Evolutionary conservation across 2,888 invertebrate species (phyloP).

Genomic region (Cheilosia grossa): DNA sequence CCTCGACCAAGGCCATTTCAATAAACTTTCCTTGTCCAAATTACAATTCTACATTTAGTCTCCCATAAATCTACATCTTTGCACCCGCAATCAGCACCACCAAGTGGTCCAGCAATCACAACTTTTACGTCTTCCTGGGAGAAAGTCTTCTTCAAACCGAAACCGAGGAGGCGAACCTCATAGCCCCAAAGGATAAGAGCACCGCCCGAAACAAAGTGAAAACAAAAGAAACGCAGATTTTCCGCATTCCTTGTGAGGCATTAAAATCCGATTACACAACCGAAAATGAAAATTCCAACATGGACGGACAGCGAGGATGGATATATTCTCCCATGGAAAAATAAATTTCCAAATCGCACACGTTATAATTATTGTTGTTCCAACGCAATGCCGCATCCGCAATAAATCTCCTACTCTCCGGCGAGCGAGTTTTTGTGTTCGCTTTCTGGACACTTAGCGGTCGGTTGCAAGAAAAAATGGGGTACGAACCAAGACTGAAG

Average conservation of each 20-base stretch:
- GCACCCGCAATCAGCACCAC: conserved; percentile 62
- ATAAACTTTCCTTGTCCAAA: conserved; percentile 55
- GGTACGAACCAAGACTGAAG: conserved; percentile 26
- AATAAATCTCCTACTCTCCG: conserved; percentile 56
- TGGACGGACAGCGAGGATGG: conserved; percentile 18
- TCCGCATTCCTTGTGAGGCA: conserved; percentile 62
- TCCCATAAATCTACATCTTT: conserved; percentile 54
- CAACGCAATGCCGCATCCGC: conserved; percentile 21
- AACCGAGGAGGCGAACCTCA: conserved; percentile 19
- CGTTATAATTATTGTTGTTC: conserved; percentile 69
- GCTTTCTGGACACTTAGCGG: conserved; percentile 58
- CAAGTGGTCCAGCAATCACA: conserved; percentile 64
- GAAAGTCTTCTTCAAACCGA: conserved; percentile 40
- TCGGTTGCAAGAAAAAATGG: conserved; percentile 17
- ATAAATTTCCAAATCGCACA: conserved; percentile 62
- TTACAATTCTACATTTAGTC: conserved; percentile 45
- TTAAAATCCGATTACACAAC: conserved; percentile 65
- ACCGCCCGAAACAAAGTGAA: conserved; percentile 5
- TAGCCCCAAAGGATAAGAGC: conserved; percentile 24
- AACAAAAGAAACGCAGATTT: conserved; percentile 51
- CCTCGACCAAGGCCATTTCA: conserved; percentile 15
- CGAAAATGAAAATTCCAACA: conserved; percentile 70
- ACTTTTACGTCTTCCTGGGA: conserved; percentile 9
- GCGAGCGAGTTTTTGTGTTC: conserved; percentile 21
- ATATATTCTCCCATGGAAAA: conserved; percentile 25